Conservation (phyloP, 2,888 invertebrate genomes). For the Meteorus colon region DNA sequence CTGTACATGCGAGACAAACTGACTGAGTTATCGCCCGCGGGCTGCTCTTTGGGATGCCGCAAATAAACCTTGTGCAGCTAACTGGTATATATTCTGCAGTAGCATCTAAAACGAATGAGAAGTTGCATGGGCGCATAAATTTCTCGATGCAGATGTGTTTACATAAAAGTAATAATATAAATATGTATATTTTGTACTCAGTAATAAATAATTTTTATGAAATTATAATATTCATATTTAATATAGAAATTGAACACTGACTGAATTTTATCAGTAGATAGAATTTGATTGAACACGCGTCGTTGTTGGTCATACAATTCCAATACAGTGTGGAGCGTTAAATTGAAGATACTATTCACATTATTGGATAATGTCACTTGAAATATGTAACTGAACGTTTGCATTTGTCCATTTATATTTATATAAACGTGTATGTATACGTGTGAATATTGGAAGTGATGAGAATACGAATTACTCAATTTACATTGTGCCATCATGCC, state of each 20-base stretch:
- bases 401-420: not conserved
- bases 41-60: slow-evolving; percentile 54
- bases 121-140: slow-evolving; percentile 25
- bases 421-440: not conserved
- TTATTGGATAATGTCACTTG: not conserved
- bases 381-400: not conserved
- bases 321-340: not conserved
- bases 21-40: slow-evolving; percentile 52
- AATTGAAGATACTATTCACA: not conserved
- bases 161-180: slow-evolving; percentile 11
- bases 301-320: not conserved
- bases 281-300: not conserved
- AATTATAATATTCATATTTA: not conserved
- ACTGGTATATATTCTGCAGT: slow-evolving; percentile 35
- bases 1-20: slow-evolving; percentile 51
- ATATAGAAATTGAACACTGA: not conserved
- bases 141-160: slow-evolving; percentile 39
- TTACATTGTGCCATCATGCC: slow-evolving; percentile 1
- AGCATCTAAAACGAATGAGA: not conserved
- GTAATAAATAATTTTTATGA: not conserved
- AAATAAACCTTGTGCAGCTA: slow-evolving; percentile 52
- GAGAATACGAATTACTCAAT: slow-evolving; percentile 19
- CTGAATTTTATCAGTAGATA: not conserved
- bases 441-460: slow-evolving; percentile 1
- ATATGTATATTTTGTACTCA: not conserved